Base-by-base conservation (phyloP, 2,888 invertebrate species). In the Tipula helvola region DNA sequence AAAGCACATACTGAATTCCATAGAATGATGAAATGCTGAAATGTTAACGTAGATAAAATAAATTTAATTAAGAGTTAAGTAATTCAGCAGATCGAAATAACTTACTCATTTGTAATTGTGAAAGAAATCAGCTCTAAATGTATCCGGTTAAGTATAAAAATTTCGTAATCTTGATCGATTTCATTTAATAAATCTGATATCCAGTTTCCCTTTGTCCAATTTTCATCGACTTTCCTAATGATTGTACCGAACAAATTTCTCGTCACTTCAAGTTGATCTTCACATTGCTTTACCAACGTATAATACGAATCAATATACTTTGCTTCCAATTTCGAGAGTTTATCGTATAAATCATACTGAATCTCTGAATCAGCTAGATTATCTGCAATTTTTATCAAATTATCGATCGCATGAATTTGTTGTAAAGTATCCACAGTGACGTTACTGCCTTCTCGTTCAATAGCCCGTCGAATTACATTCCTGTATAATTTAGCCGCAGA, bases 321-420 rank as follows among this genome's bases (percentile, higher is more conserved):
- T 89, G 92, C 91, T 89, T 94, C 93, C 3, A 95, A 89, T 13
- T 92, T 91, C 28, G 90, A 90, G 85, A 93, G 93, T 89, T 94
- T 93, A 0, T 44, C 18, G 10, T 18, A 4, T 42, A 42, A 44
- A 10, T 85, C 44, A 16, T 10, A 8, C 10, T n/a, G 10, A 85
- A 44, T 44, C 28, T 41, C 39, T 2, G 36, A 36, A 84, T 16
- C 7, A 39, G 39, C 39, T 5, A 41, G 12, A 44, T 85, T 39
- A 0, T 88, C 42, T n/a, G 18, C 13, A 36, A 90, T 89, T 87
- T 95, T 93, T 3, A 93, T 91, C 86, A 95, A 91, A 90, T 96
- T 96, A 89, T 94, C 92, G 87, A 95, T 90, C 0, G 95, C 93
- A 90, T 96, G 96, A 36, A 96, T 93, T 89, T 94, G 92, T 88